These are phyloP conservation scores for Cygnus atratus DNA, from an alignment of 2,113 vertebrate species.

Conservation along the genomic window DNA sequence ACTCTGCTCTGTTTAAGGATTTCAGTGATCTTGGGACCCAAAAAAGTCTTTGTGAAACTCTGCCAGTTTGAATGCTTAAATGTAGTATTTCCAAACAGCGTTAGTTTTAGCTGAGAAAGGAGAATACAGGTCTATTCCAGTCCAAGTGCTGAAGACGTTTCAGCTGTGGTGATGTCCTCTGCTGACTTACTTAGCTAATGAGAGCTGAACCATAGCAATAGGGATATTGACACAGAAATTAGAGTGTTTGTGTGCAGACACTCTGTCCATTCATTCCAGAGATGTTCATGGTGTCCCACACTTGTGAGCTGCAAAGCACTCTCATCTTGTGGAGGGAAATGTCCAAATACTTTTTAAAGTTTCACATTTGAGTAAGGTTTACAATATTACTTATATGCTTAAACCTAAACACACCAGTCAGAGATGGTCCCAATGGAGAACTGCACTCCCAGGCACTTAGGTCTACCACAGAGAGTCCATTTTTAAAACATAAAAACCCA, in stretches of 20 bases:
- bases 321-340: background rate
- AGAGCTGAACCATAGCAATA: background rate
- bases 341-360: background rate
- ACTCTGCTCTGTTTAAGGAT: background rate
- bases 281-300: accelerated
- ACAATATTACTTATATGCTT: background rate
- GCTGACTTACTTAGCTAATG: background rate
- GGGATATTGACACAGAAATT: background rate
- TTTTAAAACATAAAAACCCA: slow-evolving; percentile 20
- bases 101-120: background rate
- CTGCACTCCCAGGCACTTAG: background rate
- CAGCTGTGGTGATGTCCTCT: background rate
- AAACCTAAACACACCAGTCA: background rate
- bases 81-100: background rate
- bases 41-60: background rate
- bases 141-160: background rate
- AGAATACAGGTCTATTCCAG: background rate
- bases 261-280: background rate
- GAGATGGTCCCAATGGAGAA: background rate
- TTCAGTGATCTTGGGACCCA: background rate
- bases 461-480: background rate
- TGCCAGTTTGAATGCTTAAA: accelerated
- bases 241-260: background rate
- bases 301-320: background rate
- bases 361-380: background rate